Evolutionary conservation across 1,140 invertebrate genomes (phyloP), one percentile per base, ranked within the genome.

Genomic region (Cydia strobilella): DNA sequence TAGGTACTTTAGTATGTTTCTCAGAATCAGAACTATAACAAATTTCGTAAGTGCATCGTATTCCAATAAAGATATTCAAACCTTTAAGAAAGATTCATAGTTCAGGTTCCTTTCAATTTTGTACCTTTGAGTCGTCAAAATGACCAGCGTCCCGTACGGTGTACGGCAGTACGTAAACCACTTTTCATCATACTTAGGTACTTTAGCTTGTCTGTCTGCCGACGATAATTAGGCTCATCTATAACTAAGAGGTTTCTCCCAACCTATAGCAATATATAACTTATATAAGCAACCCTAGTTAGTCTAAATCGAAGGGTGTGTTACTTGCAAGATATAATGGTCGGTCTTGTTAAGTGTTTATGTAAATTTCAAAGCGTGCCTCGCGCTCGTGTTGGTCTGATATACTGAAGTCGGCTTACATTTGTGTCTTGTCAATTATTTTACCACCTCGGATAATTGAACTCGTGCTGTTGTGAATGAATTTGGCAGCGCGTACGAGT

Each of bases 291-390:
- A 59, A 59, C 54, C 54, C 54, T 59, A 59, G 54, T 23, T 23
- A 10, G 54, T 59, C 54, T 23, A 59, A 59, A 59, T 59, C 20
- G 54, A 23, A 23, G 54, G 54, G 65, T 35, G 27, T 69, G 65
- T 35, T 31, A 31, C n/a, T 69, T 42, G 15, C 65, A 42, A 31
- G 65, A 9, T 65, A 39, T 69, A 69, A 69, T 69, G 65, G 65
- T 39, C 20, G 31, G 65, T 69, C 65, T 35, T 69, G 65, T 69
- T 39, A 35, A 63, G 65, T 39, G 65, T 69, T 69, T 69, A 69
- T 69, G 31, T 69, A 69, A 69, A 69, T 69, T 69, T 39, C 15
- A 69, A 69, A 69, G 35, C 65, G 65, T 69, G 65, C 31, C 35
- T 69, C 42, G 27, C 31, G 65, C 65, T 69, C 65, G 27, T 18